phyloP scores from a whole-genome alignment of 2,888 invertebrate species.

The Synanthedon myopaeformis region DNA sequence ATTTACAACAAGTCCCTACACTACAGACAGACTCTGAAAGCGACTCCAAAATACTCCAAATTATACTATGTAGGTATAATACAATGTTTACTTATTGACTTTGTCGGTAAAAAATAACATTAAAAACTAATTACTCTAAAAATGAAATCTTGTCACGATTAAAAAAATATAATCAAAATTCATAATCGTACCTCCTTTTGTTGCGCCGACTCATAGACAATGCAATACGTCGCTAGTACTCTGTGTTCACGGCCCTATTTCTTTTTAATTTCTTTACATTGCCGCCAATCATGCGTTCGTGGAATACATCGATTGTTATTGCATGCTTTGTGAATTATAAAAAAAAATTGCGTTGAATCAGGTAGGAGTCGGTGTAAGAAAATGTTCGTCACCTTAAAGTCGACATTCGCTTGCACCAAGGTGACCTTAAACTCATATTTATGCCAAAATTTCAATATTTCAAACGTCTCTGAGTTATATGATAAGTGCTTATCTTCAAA shows the following conservation, averaged over 20 bases:
- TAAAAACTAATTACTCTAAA: neutral
- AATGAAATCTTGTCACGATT: slow-evolving; percentile 16
- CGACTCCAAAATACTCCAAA: no score
- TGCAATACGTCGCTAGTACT: slow-evolving; percentile 14
- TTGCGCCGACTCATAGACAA: slow-evolving; percentile 25
- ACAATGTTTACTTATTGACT: neutral
- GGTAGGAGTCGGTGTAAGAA: no score
- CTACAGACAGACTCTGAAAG: no score
- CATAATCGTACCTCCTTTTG: slow-evolving; percentile 21
- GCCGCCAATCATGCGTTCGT: slow-evolving; percentile 36
- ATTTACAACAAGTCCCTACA: no score
- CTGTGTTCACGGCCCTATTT: slow-evolving; percentile 45
- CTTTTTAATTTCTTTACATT: slow-evolving; percentile 54
- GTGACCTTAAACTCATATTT: no score
- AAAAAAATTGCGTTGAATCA: no score
- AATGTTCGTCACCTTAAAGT: no score
- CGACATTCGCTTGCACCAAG: no score
- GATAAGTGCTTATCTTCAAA: no score
- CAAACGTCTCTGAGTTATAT: no score
- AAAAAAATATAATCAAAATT: slow-evolving; percentile 39
- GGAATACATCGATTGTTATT: slow-evolving; percentile 23
- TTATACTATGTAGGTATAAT: no score
- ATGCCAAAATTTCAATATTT: no score
- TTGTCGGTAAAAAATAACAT: neutral
- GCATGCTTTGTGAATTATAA: neutral